Percentiles rank a stretch among this genome's conserved stretches.
Evolutionary conservation across 2,888 invertebrate genomes (phyloP).

Genomic region (Cantharis rustica): DNA sequence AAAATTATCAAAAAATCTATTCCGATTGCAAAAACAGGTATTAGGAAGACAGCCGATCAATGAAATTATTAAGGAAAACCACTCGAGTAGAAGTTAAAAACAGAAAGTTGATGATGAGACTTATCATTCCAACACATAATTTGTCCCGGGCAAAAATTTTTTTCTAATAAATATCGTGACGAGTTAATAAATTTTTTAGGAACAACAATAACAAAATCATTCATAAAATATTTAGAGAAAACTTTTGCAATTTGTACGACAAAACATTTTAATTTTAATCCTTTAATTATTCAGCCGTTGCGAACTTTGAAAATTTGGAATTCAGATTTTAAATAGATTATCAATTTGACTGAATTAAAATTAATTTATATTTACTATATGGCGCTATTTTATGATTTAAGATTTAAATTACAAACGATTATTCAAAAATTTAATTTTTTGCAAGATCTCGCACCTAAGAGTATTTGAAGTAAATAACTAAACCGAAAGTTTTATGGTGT

Average conservation of each 20-base stretch:
- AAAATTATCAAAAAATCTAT: too few species aligned
- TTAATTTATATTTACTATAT: not conserved
- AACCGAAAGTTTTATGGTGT: not conserved
- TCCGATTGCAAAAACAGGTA: too few species aligned
- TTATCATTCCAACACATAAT: conserved; percentile 14
- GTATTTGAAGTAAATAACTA: not conserved
- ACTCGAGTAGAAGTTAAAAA: too few species aligned
- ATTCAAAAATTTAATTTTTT: not conserved
- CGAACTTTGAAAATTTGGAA: not conserved
- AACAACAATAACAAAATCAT: not conserved
- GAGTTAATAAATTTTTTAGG: not conserved
- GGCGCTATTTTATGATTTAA: not conserved
- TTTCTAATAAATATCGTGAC: conserved; percentile 5
- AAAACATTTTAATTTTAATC: not conserved
- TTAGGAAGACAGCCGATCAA: too few species aligned
- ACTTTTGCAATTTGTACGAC: not conserved
- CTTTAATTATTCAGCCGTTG: not conserved
- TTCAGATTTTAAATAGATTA: not conserved
- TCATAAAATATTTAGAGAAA: not conserved
- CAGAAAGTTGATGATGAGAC: too few species aligned
- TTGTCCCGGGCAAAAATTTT: conserved; percentile 16
- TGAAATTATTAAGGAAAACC: too few species aligned
- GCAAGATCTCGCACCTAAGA: not conserved
- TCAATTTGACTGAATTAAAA: not conserved
- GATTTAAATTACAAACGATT: not conserved